phyloP scores from a whole-genome alignment of 1,140 invertebrate genomes.

The Tribolium castaneum region DNA sequence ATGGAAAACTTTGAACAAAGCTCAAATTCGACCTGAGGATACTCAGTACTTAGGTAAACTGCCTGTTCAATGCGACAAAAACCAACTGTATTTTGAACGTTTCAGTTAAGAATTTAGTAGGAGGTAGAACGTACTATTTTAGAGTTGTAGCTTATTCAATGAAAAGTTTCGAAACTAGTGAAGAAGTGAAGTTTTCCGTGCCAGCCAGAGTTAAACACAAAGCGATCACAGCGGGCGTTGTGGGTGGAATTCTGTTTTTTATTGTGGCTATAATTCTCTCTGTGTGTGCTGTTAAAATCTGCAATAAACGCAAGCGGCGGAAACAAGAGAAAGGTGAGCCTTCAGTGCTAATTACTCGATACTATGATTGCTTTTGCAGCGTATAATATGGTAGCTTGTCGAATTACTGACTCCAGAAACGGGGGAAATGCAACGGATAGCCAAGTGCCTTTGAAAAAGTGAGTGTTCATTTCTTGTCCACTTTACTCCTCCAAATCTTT shows the following conservation, averaged over 20 bases:
- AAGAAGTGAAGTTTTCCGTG: conserved; percentile 87
- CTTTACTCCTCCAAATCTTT: background rate
- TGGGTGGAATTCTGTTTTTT: conserved; percentile 95
- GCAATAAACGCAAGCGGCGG: conserved; percentile 94
- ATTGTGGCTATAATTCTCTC: conserved; percentile 96
- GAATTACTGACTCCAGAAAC: conserved; percentile 91
- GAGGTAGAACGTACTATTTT: conserved; percentile 91
- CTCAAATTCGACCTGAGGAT: conserved; percentile 87
- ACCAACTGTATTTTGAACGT: conserved; percentile 47
- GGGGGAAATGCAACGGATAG: conserved; percentile 84
- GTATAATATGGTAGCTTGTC: conserved; percentile 97
- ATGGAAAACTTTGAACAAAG: conserved; percentile 88
- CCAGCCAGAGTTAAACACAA: conserved; percentile 90
- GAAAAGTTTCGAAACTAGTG: conserved; percentile 84
- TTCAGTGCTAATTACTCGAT: background rate
- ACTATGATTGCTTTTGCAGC: conserved; percentile 72
- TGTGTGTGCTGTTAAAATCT: conserved; percentile 96
- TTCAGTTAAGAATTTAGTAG: conserved; percentile 90
- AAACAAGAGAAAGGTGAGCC: conserved; percentile 94
- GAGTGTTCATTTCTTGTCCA: conserved; percentile 66
- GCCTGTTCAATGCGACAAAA: background rate
- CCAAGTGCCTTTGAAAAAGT: conserved; percentile 99
- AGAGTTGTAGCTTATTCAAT: conserved; percentile 87
- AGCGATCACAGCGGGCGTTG: conserved; percentile 92
- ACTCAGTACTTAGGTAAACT: conserved; percentile 84